Evolutionary conservation across 2,113 vertebrate genomes (phyloP).

Genomic region (Catharus bicknelli): DNA sequence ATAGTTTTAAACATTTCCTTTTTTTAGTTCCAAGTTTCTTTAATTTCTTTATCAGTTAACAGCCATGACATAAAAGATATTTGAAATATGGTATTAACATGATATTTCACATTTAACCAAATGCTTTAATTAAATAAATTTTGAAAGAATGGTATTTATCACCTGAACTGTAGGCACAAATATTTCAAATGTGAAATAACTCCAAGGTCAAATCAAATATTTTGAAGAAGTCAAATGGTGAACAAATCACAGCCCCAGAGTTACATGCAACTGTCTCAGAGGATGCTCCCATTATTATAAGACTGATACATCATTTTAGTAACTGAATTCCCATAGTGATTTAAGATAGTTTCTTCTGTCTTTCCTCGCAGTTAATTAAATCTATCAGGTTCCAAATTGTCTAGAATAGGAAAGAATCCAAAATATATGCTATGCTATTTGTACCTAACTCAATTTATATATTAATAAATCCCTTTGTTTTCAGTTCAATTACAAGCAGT

Average conservation of each 20-base stretch:
- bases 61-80: background rate
- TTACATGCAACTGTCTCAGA: background rate
- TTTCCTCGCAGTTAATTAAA: constrained; percentile 18
- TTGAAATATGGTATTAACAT: background rate
- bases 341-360: constrained; percentile 1
- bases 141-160: background rate
- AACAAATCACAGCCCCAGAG: background rate
- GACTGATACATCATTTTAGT: background rate
- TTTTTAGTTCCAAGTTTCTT: background rate
- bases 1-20: background rate
- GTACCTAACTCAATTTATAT: constrained; percentile 4
- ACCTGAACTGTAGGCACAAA: background rate
- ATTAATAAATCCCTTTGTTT: constrained; percentile 5
- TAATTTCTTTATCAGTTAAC: background rate
- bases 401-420: constrained; percentile 16
- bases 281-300: background rate
- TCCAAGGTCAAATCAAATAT: background rate
- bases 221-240: background rate
- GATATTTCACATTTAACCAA: background rate
- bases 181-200: background rate
- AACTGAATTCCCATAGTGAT: background rate
- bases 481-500: background rate
- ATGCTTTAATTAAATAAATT: background rate
- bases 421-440: constrained; percentile 12
- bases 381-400: constrained; percentile 20